Percentiles rank a stretch among this genome's conserved stretches.
Evolutionary conservation across 2,113 vertebrate genomes (phyloP).

Genomic region (Archilochus colubris): DNA sequence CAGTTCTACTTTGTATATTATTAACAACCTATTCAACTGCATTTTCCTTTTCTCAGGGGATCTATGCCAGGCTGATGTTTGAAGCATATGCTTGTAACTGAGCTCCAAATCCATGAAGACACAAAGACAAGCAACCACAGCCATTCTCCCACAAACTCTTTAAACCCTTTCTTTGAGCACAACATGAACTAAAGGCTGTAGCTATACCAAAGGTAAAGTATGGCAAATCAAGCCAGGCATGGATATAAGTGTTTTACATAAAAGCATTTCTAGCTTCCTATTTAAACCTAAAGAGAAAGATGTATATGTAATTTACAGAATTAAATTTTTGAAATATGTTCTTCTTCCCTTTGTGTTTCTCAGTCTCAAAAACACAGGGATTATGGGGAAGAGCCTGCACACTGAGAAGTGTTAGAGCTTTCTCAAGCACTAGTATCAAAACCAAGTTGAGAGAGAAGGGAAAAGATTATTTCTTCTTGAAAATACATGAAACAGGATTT

Average conservation of each 20-base stretch:
- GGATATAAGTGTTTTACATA: not conserved
- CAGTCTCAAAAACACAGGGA: not conserved
- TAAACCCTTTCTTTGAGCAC: not conserved
- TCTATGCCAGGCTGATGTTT: not conserved
- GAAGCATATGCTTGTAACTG: not conserved
- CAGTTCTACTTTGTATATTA: not conserved
- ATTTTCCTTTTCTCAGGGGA: not conserved
- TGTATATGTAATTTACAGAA: not conserved
- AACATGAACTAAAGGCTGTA: not conserved
- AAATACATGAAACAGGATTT: constrained; percentile 14
- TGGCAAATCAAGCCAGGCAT: not conserved
- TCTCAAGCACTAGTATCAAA: not conserved
- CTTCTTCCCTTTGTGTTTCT: not conserved
- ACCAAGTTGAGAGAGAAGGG: not conserved
- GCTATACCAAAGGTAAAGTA: not conserved
- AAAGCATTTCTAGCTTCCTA: not conserved
- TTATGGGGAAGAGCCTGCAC: not conserved
- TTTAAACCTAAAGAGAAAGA: not conserved
- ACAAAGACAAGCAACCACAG: not conserved
- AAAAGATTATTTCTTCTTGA: constrained; percentile 28
- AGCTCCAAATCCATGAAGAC: not conserved
- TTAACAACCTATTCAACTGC: not conserved
- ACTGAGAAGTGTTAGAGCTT: not conserved
- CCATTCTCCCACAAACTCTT: not conserved
- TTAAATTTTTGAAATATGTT: not conserved